A percentile compares a stretch with the other conserved stretches of the same genome.
These are phyloP conservation scores for Dromius quadrimaculatus DNA, from an alignment of 2,888 invertebrate species.

Conservation along the genomic window DNA sequence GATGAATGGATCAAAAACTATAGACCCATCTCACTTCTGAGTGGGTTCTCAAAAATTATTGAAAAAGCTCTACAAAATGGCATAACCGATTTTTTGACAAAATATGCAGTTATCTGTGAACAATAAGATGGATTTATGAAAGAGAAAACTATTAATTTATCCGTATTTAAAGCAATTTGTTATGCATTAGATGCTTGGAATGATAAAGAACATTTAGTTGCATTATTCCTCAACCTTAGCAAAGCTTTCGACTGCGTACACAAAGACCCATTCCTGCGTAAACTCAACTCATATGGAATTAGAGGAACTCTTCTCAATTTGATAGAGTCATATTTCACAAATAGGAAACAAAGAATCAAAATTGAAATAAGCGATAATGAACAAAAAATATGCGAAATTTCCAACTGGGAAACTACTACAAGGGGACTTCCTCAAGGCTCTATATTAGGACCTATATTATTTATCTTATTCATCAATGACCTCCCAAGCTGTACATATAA, in stretches of 20 bases:
- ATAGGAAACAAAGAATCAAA: background rate
- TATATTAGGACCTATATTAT: too few relatives aligned
- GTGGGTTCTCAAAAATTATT: too few relatives aligned
- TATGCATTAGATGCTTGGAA: too few relatives aligned
- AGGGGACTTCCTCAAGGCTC: slow-evolving; percentile 32
- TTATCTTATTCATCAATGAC: background rate
- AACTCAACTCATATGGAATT: background rate
- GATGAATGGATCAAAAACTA: too few relatives aligned
- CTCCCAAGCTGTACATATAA: background rate
- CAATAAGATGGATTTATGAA: too few relatives aligned
- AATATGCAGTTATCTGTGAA: too few relatives aligned
- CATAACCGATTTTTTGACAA: too few relatives aligned
- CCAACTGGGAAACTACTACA: background rate
- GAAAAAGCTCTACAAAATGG: too few relatives aligned
- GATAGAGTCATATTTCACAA: background rate
- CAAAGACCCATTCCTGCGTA: background rate
- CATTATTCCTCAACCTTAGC: background rate
- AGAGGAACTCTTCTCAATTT: background rate
- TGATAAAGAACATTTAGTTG: too few relatives aligned
- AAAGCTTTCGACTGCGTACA: slow-evolving; percentile 8
- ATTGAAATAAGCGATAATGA: background rate
- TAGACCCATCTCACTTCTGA: too few relatives aligned
- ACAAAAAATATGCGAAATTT: background rate
- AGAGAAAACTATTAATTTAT: too few relatives aligned
- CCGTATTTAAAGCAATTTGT: too few relatives aligned